These are phyloP conservation scores for Phataginus tetradactyla DNA, from an alignment of 2,797 vertebrate species.

Conservation along the genomic window DNA sequence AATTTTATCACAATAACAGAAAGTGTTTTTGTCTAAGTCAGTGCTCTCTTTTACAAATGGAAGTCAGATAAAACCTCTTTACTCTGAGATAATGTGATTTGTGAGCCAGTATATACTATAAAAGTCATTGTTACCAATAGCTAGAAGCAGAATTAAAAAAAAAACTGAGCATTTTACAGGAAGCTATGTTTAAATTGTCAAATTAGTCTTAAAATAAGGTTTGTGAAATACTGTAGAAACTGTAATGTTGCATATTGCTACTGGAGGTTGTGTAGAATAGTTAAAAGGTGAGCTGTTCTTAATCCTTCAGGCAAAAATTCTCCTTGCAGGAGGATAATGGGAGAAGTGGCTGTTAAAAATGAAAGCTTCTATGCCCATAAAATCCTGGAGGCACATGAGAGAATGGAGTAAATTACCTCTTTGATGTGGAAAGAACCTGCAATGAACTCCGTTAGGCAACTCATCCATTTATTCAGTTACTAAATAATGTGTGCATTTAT, in stretches of 20 bases:
- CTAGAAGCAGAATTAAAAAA: constrained; percentile 51
- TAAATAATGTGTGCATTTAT: neutral
- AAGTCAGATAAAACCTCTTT: constrained; percentile 77
- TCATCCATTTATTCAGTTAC: neutral
- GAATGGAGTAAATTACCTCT: neutral
- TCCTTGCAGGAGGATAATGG: neutral
- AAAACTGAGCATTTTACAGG: neutral
- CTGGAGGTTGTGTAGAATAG: neutral
- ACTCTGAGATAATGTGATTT: constrained; percentile 73
- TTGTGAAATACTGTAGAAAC: constrained; percentile 67
- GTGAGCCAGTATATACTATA: constrained; percentile 64
- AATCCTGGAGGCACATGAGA: neutral
- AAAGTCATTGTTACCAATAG: constrained; percentile 73
- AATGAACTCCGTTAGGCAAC: neutral
- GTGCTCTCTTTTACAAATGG: constrained; percentile 73
- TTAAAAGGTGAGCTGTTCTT: constrained; percentile 68
- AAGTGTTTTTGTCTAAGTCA: constrained; percentile 68
- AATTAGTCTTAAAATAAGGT: constrained; percentile 61
- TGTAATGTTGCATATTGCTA: constrained; percentile 20
- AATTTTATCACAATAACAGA: constrained; percentile 75
- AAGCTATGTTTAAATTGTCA: constrained; percentile 61
- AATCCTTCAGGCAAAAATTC: constrained; percentile 28
- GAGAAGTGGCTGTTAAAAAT: neutral
- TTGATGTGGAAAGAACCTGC: neutral
- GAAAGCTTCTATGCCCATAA: neutral